Base-by-base conservation (phyloP, 2,888 invertebrate genomes). In the Spilarctia lutea region DNA sequence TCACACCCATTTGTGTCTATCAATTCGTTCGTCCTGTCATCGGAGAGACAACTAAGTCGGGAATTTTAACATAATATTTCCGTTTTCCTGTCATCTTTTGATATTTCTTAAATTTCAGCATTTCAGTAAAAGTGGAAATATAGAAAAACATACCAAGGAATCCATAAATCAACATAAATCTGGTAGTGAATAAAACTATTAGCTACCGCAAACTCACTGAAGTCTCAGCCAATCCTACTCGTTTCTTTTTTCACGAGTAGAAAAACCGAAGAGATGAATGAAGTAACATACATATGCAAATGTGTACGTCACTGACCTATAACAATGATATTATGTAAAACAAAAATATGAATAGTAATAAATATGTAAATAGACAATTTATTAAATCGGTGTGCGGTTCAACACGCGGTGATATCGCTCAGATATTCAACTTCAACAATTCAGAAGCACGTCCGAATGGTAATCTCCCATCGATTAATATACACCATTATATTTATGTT, bases 341-440 rank as follows among this genome's bases (percentile, higher is more conserved):
- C 74, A 78, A 79, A 83, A 83, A 83, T 85, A 85, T 80, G 72
- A 79, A 80, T 83, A 79, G 68, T 65, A 66, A 74, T 74, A 72
- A 72, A 72, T 72, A 72, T 75, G 69, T 75, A 56, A 70, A 72
- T 75, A 72, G 11, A 65, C 65, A 30, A 35, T 45, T 48, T 66
- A 63, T 72, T 75, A 79, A 85, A 80, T 82, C 72, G 81, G 74
- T 80, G 63, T 70, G 80, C 82, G 74, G 74, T 78, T 75, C 75
- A 72, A 73, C 63, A n/a, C 74, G 77, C 75, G 77, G 75, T 56
- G 74, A 75, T 79, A 70, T 65, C 68, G 63, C 75, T 83, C 74
- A 79, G 74, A 78, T 85, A 83, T 83, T 77, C 85, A 72, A 76
- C 78, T 79, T 75, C 70, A 68, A 71, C 78, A 74, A 81, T 81